A percentile compares a stretch with the other conserved stretches of the same genome.
phyloP scores from a whole-genome alignment of 2,113 vertebrate genomes.

The Phyllostomus hastatus region DNA sequence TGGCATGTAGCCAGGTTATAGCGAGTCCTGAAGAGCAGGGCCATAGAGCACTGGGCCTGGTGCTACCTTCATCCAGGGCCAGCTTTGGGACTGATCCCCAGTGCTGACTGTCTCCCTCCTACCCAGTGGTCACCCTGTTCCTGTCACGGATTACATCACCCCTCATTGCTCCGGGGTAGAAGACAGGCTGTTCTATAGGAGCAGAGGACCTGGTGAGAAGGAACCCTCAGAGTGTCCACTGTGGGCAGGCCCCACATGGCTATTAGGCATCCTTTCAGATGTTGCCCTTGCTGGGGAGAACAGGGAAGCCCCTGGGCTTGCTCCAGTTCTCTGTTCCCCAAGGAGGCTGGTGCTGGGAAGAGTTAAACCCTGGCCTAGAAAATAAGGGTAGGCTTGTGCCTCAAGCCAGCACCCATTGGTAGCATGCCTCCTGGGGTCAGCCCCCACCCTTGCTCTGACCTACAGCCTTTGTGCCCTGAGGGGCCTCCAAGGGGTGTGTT shows the following conservation, averaged over 20 bases:
- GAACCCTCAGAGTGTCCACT: neutral
- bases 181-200: neutral
- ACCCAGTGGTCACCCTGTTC: neutral
- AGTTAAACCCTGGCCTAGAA: neutral
- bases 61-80: neutral
- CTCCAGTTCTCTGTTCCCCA: neutral
- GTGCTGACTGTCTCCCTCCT: neutral
- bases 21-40: neutral
- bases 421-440: neutral
- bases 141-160: neutral
- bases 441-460: neutral
- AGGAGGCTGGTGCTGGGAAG: neutral
- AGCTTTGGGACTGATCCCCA: neutral
- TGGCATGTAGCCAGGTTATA: neutral
- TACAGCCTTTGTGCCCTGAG: neutral
- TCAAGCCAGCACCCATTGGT: neutral
- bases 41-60: neutral
- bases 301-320: neutral
- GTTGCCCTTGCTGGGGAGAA: neutral
- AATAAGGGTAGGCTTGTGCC: neutral
- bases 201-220: neutral
- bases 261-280: neutral
- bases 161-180: neutral
- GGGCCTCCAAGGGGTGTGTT: neutral
- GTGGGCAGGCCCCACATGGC: fast-evolving